Base-by-base conservation (phyloP, 2,888 invertebrate genomes). In the Aethes cnicana region DNA sequence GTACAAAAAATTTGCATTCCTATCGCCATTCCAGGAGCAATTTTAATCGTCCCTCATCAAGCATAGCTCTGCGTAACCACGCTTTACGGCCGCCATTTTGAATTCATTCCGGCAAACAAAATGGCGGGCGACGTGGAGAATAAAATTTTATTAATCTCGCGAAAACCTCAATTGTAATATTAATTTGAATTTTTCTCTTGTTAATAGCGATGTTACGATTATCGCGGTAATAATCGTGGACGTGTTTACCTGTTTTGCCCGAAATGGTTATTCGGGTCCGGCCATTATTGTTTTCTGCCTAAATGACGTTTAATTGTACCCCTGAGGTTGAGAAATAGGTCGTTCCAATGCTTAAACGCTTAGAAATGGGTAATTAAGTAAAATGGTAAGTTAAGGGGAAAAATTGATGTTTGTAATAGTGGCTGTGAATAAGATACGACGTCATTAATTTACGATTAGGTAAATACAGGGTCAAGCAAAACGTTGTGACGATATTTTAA, bases 31-130 rank as follows among this genome's bases (percentile, higher is more conserved):
- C 69, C 76, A 63, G 67, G 63, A 76, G 68, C 76, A 74, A 78
- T 83, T 84, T 84, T 83, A 86, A 86, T 85, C 81, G 81, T 68
- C 66, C 60, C 80, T 85, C 85, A 86, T 87, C 86, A 86, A 82
- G 79, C 80, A 80, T 80, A 68, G 77, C 74, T 69, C 64, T 73
- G 77, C 80, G 78, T 80, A 80, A 78, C 82, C 84, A 72, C 77
- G 70, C 69, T 81, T 79, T 75, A 77, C 66, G 70, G 63, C 61
- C 57, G 79, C 84, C 87, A 86, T 86, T 77, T 88, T 87, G 84
- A 82, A 87, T 87, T 86, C 81, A 84, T 86, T 82, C 72, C 68
- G 64, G 66, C 73, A 80, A 79, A 81, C 84, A 84, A 86, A 79
- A 85, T 86, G 85, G 84, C 77, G 67, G 56, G 21, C 52, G 53